Percentiles rank a stretch among this genome's conserved stretches.
Conservation (phyloP, 2,113 vertebrate genomes). For the Tinamus guttatus region DNA sequence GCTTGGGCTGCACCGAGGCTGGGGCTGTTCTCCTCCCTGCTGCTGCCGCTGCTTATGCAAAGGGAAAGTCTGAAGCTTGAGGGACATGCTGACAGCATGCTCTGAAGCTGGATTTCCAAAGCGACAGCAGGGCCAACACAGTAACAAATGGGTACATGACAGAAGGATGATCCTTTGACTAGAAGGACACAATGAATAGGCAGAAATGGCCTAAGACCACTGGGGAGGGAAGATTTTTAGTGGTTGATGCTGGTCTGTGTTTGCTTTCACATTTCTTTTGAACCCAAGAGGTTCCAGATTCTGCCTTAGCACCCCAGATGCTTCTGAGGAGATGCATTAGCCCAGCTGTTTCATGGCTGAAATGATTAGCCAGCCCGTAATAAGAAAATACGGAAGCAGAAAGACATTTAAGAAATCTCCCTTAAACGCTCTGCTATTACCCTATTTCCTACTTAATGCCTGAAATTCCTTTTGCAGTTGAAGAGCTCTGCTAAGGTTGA, state of each 20-base stretch:
- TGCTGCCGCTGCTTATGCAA: not conserved
- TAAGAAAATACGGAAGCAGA: not conserved
- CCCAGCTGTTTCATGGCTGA: not conserved
- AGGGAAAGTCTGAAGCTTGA: not conserved
- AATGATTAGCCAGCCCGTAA: not conserved
- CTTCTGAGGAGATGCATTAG: not conserved
- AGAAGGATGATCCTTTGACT: not conserved
- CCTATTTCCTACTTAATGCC: not conserved
- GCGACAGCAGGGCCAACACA: not conserved
- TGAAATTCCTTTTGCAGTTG: not conserved
- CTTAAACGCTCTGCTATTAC: not conserved
- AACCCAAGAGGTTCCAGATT: not conserved
- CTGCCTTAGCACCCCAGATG: not conserved
- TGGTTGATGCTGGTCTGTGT: not conserved
- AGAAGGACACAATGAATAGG: not conserved
- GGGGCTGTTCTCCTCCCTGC: not conserved
- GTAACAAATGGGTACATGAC: not conserved
- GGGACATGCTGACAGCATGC: not conserved
- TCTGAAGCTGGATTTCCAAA: not conserved
- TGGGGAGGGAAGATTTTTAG: not conserved
- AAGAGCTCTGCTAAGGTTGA: not conserved
- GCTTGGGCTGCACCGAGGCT: not conserved
- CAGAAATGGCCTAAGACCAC: not conserved
- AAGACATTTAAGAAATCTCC: not conserved
- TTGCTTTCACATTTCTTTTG: not conserved